Base-by-base conservation (phyloP, 2,888 invertebrate genomes). In the Xylocampa areola region DNA sequence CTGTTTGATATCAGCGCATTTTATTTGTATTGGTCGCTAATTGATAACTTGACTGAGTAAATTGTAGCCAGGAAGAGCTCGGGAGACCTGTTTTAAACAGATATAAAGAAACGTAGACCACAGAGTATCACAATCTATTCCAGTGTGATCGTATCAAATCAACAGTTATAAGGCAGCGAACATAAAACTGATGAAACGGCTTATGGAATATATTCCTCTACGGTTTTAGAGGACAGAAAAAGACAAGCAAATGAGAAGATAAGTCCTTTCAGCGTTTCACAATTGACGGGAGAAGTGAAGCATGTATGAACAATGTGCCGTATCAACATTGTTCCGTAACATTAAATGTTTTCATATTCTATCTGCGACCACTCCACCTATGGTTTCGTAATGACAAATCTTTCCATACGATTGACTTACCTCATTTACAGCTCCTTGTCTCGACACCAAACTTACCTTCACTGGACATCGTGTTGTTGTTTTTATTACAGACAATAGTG, bases 401-500 rank as follows among this genome's bases (percentile, higher is more conserved):
- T 51, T 68, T 69, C 60, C 54, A 54, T 44, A 37, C 50, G 54
- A 19, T 29, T 55, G 47, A 65, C 68, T 60, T 60, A 69, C 70
- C 68, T 68, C 51, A 52, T 51, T 11, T 32, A 2, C 48, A 45
- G 29, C 47, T 54, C 30, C 44, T 29, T 30, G 50, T 43, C 21
- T 40, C n/a, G 19, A 5, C 49, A 29, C 41, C 16, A n/a, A 33
- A 54, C 68, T 69, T 69, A 60, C 65, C 70, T 69, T 55, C 49
- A 27, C 29, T 27, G 21, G 17, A 14, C 21, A 6, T 11, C 21
- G 14, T 23, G n/a, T 45, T 57, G 17, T 48, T 52, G 29, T 53
- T 59, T 39, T 37, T 58, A 16, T 50, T 35, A 62, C 10, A 10
- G 68, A 69, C 62, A 72, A 69, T 66, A 62, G 59, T 51, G 70